A percentile compares a stretch with the other conserved stretches of the same genome.
These are phyloP conservation scores for Lysiphlebus fabarum DNA, from an alignment of 1,140 invertebrate species.

Conservation along the genomic window DNA sequence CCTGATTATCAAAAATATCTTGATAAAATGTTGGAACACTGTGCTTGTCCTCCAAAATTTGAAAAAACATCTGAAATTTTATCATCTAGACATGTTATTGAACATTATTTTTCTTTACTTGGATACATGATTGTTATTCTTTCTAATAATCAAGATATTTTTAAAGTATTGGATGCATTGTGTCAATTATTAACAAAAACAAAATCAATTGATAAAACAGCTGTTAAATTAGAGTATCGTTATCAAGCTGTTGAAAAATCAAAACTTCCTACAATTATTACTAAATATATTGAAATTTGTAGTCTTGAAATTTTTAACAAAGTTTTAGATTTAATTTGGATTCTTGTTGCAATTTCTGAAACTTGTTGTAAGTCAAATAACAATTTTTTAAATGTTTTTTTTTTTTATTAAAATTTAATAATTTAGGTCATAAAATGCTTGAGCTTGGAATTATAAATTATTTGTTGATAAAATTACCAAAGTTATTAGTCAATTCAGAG, in stretches of 20 bases:
- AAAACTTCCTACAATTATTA: slow-evolving; percentile 30
- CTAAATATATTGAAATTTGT: slow-evolving; percentile 27
- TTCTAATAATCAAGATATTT: slow-evolving; percentile 19
- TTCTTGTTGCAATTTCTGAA: slow-evolving; percentile 31
- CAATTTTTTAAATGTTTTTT: not conserved
- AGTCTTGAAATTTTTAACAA: slow-evolving; percentile 24
- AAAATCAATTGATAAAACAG: slow-evolving; percentile 7
- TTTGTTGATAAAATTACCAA: slow-evolving; percentile 33
- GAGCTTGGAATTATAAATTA: slow-evolving; percentile 32
- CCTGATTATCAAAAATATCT: slow-evolving; percentile 32
- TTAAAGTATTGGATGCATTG: slow-evolving; percentile 27
- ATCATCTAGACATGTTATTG: slow-evolving; percentile 20
- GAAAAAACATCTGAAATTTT: slow-evolving; percentile 33
- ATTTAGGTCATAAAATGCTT: slow-evolving; percentile 42
- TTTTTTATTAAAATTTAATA: no score
- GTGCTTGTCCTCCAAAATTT: slow-evolving; percentile 28
- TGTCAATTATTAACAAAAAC: slow-evolving; percentile 27
- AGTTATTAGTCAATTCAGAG: not conserved
- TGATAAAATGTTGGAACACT: slow-evolving; percentile 33
- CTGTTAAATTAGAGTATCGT: slow-evolving; percentile 30
- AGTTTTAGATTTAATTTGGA: slow-evolving; percentile 30
- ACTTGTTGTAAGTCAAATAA: slow-evolving; percentile 34
- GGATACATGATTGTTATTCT: slow-evolving; percentile 34
- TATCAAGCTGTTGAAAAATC: slow-evolving; percentile 33
- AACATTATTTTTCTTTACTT: slow-evolving; percentile 37